These are phyloP conservation scores for Petrosia ficiformis DNA, from an alignment of 37 sponge, comb jelly and placozoan species.

Conservation along the genomic window DNA sequence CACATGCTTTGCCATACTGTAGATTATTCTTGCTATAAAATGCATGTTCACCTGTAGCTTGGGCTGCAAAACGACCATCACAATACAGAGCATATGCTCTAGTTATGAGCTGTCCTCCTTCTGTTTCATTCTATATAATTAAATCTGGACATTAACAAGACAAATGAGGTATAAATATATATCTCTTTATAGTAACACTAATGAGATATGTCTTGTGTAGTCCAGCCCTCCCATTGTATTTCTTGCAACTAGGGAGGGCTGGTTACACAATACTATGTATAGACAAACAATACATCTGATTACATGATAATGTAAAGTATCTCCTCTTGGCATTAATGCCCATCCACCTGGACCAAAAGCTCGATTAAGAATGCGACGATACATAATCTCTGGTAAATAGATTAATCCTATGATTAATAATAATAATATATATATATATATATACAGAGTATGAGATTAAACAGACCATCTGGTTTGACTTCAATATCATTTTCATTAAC, in stretches of 20 bases:
- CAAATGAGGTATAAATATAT: not conserved
- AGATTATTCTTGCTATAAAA: conserved; percentile 64
- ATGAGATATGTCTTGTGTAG: too few relatives aligned
- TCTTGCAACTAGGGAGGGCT: too few relatives aligned
- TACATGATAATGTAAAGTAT: conserved; percentile 53
- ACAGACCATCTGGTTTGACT: conserved; percentile 86
- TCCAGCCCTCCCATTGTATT: too few relatives aligned
- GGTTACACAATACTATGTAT: too few relatives aligned
- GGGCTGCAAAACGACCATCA: conserved; percentile 73
- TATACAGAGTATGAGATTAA: conserved; percentile 11
- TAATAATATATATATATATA: not conserved
- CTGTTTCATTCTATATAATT: conserved; percentile 51
- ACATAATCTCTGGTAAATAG: conserved; percentile 88
- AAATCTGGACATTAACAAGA: too few relatives aligned
- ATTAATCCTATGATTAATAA: conserved; percentile 52
- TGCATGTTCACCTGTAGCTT: conserved; percentile 80
- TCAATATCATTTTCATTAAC: conserved; percentile 66
- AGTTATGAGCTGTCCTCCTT: conserved; percentile 75
- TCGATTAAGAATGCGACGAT: conserved; percentile 73
- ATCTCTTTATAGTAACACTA: too few relatives aligned
- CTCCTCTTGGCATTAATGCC: conserved; percentile 88
- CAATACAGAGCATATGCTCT: conserved; percentile 88
- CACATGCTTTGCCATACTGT: conserved; percentile 83
- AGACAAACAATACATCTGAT: too few relatives aligned
- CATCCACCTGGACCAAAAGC: conserved; percentile 93